Conservation (phyloP, 1,140 invertebrate species). For the Eriosoma lanigerum region DNA sequence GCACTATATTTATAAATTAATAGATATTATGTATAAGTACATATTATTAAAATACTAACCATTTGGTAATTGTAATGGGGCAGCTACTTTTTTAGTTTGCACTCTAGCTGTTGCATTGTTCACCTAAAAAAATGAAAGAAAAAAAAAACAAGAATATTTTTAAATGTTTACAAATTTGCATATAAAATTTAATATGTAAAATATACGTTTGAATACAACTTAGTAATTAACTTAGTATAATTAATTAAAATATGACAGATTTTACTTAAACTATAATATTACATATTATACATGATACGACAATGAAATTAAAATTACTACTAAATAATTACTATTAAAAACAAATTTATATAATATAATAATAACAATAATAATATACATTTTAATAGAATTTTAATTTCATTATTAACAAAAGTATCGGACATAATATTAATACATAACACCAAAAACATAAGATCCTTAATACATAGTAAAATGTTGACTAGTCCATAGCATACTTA, state of each 20-base stretch:
- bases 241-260: background rate
- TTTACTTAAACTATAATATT: slow-evolving; percentile 16
- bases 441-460: background rate
- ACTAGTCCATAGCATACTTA: slow-evolving; percentile 36
- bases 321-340: background rate
- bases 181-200: slow-evolving; percentile 50
- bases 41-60: slow-evolving; percentile 68
- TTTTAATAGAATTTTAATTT: slow-evolving; percentile 11
- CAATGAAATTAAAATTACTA: slow-evolving; percentile 34
- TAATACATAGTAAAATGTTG: slow-evolving; percentile 1
- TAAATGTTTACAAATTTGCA: background rate
- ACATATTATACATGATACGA: background rate
- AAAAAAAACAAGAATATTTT: slow-evolving; percentile 37
- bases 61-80: slow-evolving; percentile 78
- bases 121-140: slow-evolving; percentile 68
- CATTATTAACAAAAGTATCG: slow-evolving; percentile 41
- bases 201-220: slow-evolving; percentile 31
- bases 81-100: slow-evolving; percentile 90
- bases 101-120: slow-evolving; percentile 97
- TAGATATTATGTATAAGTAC: slow-evolving; percentile 8
- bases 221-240: slow-evolving; percentile 12
- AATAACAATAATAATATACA: background rate
- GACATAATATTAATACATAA: slow-evolving; percentile 10
- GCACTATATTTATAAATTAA: slow-evolving; percentile 1
- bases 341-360: no score